These are phyloP conservation scores for Heliopora coerulea DNA, from an alignment of 92 coral and sea anemone genomes.

Conservation along the genomic window DNA sequence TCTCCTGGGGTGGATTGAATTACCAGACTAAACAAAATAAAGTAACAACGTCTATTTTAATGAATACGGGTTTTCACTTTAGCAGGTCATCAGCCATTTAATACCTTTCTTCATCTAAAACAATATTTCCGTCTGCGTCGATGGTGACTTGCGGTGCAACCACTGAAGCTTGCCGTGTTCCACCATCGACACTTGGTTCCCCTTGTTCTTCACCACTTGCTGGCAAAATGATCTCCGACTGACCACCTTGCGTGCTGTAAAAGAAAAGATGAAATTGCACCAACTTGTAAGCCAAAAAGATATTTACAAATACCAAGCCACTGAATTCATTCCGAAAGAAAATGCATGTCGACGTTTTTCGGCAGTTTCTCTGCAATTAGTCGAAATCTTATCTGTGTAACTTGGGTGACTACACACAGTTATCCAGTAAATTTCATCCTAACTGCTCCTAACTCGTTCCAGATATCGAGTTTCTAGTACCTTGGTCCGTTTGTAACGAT, in stretches of 20 bases:
- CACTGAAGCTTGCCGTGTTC: slow-evolving; percentile 32
- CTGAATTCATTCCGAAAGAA: too few species aligned
- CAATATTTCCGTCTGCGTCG: slow-evolving; percentile 86
- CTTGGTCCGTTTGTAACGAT: neutral
- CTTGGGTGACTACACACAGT: neutral
- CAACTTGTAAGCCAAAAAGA: too few species aligned
- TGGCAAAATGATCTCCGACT: slow-evolving; percentile 16
- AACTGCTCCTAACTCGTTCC: too few species aligned
- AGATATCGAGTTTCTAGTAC: slow-evolving; percentile 20
- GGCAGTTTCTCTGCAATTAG: too few species aligned
- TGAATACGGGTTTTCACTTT: too few species aligned
- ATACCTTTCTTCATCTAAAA: slow-evolving; percentile 94
- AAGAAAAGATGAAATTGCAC: neutral
- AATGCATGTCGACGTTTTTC: too few species aligned
- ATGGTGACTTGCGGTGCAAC: slow-evolving; percentile 89
- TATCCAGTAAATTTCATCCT: too few species aligned
- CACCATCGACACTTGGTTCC: slow-evolving; percentile 2
- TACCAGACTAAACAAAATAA: slow-evolving; percentile 56
- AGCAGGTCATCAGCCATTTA: too few species aligned
- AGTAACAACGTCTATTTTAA: neutral
- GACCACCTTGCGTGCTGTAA: slow-evolving; percentile 12
- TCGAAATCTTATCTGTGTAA: too few species aligned
- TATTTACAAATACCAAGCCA: too few species aligned
- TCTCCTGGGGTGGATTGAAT: slow-evolving; percentile 56
- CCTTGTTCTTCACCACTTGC: slow-evolving; percentile 5